These are phyloP conservation scores for Cerceris ruficornis DNA, from an alignment of 2,888 invertebrate species.

Conservation along the genomic window DNA sequence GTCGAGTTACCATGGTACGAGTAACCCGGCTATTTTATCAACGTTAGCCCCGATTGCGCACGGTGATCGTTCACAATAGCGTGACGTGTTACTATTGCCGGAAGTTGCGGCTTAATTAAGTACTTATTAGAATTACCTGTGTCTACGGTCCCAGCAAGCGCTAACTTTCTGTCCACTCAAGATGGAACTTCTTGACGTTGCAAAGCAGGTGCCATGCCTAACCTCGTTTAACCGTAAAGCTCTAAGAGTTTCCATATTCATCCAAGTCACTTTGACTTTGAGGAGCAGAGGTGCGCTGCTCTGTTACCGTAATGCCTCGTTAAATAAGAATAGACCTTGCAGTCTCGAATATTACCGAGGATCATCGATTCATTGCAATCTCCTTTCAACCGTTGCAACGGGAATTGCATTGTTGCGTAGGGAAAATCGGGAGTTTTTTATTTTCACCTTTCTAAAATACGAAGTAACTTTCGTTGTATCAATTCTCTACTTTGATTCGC, in stretches of 20 bases:
- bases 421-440: too few species aligned
- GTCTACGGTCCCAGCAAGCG: conserved; percentile 25
- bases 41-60: conserved; percentile 46
- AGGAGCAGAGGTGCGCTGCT: conserved; percentile 4
- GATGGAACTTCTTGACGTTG: conserved; percentile 47
- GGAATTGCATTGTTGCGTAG: too few species aligned
- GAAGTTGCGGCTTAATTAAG: conserved; percentile 61
- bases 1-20: conserved; percentile 2
- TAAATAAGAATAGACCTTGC: conserved; percentile 42
- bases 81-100: conserved; percentile 44
- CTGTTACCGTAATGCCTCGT: conserved; percentile 33
- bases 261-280: conserved; percentile 56
- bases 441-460: too few species aligned
- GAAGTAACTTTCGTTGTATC: too few species aligned
- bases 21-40: conserved; percentile 24
- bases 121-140: conserved; percentile 58
- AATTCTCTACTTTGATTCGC: too few species aligned
- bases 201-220: conserved; percentile 40
- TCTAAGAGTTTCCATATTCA: conserved; percentile 60
- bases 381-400: too few species aligned
- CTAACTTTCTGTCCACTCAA: conserved; percentile 51
- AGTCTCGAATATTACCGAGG: background rate
- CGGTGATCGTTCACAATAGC: conserved; percentile 29
- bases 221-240: conserved; percentile 43
- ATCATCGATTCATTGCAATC: too few species aligned